Conservation (phyloP, 1,140 invertebrate genomes). For the Cydia fagiglandana region DNA sequence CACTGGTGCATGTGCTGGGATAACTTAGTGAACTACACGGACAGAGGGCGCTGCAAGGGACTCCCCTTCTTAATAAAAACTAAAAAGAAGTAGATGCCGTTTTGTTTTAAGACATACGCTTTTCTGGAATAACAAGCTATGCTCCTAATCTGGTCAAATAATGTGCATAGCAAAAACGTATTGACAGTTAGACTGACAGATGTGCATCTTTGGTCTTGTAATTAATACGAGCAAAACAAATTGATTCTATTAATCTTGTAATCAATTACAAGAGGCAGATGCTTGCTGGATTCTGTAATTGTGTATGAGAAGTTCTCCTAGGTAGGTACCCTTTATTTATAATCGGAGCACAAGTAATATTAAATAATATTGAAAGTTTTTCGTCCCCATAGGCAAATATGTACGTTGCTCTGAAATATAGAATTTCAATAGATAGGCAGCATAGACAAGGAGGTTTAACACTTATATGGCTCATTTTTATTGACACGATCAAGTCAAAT, state of each 20-base stretch:
- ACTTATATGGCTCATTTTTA: too few relatives aligned
- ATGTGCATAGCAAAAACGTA: neutral
- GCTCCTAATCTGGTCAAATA: neutral
- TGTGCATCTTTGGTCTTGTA: neutral
- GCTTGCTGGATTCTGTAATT: neutral
- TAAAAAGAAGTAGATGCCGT: neutral
- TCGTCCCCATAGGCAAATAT: neutral
- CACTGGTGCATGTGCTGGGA: neutral
- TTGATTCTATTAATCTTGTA: neutral
- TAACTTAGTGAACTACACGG: neutral
- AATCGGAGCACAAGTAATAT: too few relatives aligned
- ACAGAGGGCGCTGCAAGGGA: neutral
- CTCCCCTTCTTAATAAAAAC: neutral
- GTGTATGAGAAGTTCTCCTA: neutral
- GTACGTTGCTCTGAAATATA: neutral
- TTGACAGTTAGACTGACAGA: neutral
- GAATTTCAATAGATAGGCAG: neutral
- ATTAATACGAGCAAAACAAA: neutral
- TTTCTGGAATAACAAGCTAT: neutral
- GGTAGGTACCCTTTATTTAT: neutral
- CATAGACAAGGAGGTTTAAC: too few relatives aligned
- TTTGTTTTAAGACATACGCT: neutral
- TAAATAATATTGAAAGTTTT: too few relatives aligned
- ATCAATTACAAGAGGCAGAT: neutral
- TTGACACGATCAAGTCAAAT: too few relatives aligned